Percentiles rank a stretch among this genome's conserved stretches.
Conservation (phyloP, 2,797 vertebrate genomes). For the Distichodus sexfasciatus region DNA sequence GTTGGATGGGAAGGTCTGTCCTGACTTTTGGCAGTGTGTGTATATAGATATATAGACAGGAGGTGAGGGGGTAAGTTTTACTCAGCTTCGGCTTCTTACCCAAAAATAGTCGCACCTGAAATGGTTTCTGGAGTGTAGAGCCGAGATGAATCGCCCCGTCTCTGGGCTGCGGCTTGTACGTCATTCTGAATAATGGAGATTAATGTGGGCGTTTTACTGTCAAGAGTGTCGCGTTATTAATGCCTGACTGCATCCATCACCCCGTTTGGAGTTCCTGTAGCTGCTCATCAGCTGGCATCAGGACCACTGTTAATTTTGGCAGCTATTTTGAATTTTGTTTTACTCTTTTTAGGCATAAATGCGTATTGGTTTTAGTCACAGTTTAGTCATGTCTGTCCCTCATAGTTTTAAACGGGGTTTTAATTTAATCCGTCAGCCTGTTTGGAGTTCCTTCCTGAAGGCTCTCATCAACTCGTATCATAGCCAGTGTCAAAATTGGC, state of each 20-base stretch:
- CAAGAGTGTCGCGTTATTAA: constrained; percentile 41
- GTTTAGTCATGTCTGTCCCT: no score
- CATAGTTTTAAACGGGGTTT: no score
- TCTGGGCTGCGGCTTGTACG: constrained; percentile 27
- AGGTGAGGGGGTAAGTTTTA: no score
- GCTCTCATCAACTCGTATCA: background rate
- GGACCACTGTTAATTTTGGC: no score
- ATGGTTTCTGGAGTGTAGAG: constrained; percentile 37
- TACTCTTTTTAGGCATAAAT: no score
- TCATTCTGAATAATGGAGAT: constrained; percentile 54
- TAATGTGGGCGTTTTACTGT: constrained; percentile 41
- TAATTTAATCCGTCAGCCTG: constrained; percentile 32
- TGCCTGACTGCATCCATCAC: constrained; percentile 35
- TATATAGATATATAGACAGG: no score
- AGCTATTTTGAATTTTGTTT: no score
- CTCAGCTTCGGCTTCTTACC: no score
- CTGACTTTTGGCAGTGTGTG: no score
- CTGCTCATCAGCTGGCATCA: background rate
- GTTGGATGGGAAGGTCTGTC: no score
- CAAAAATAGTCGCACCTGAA: constrained; percentile 47
- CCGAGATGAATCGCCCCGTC: constrained; percentile 48
- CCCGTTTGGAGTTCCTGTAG: background rate
- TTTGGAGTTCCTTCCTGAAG: background rate
- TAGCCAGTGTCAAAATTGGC: no score
- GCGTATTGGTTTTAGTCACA: no score